phyloP scores from a whole-genome alignment of 2,888 invertebrate species.

The Andrena fulva region DNA sequence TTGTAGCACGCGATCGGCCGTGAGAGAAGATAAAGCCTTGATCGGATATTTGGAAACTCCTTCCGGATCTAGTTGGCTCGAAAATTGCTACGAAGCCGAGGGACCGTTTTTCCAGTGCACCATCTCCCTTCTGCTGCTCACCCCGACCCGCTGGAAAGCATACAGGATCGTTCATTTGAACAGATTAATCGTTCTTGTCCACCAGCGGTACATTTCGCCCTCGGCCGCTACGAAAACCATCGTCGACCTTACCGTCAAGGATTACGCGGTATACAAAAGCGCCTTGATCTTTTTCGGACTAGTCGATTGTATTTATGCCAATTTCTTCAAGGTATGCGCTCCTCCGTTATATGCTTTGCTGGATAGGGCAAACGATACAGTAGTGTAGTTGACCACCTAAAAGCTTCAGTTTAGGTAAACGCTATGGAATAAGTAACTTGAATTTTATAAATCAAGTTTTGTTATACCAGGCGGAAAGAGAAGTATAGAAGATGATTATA shows the following conservation, averaged over 20 bases:
- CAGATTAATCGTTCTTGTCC: conserved; percentile 91
- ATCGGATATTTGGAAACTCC: conserved; percentile 89
- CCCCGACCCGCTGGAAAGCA: conserved; percentile 91
- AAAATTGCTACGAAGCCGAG: conserved; percentile 95
- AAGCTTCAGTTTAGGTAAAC: no score
- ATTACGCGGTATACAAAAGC: conserved; percentile 93
- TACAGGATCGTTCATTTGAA: conserved; percentile 90
- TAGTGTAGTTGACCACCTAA: no score
- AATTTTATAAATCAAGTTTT: no score
- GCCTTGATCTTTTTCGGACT: conserved; percentile 94
- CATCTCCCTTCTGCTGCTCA: conserved; percentile 92
- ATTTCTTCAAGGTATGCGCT: conserved; percentile 92
- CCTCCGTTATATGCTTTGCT: background rate
- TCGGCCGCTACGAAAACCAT: conserved; percentile 87
- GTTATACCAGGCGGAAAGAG: no score
- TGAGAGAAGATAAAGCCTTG: conserved; percentile 92
- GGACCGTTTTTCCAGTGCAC: conserved; percentile 96
- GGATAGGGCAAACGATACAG: no score
- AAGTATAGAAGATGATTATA: no score
- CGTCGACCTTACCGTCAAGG: conserved; percentile 86
- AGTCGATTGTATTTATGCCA: conserved; percentile 93
- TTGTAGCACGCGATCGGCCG: conserved; percentile 89
- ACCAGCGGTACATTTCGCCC: conserved; percentile 89
- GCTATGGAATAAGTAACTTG: no score
- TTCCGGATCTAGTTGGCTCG: conserved; percentile 89